Base-by-base conservation (phyloP, 2,888 invertebrate species). In the Margaritifera margaritifera region DNA sequence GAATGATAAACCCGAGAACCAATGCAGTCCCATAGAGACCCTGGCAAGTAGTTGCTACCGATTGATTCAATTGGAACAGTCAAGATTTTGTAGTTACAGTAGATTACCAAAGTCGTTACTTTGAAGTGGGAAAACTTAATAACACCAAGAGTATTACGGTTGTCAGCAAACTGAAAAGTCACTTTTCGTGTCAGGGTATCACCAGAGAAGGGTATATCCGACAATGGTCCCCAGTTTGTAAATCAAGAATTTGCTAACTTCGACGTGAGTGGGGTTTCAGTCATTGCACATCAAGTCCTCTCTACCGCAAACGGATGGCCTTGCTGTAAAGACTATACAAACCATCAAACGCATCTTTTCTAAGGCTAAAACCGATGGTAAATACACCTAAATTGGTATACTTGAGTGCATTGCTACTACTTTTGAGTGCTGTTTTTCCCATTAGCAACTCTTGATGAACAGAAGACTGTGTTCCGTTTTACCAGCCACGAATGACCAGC, bases 181-280 rank as follows among this genome's bases (percentile, higher is more conserved):
- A 61, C 52, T 76, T 79, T 63, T 66, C 76, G 11, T 25, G 75
- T 20, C 66, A 72, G 59, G 79, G 78, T 27, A 72, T 79, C 6
- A 66, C 69, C 19, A n/a, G 56, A 69, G 18, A 68, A 59, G 54
- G 31, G 75, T 4, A 27, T 71, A 0, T 62, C 60, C 2, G 79
- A 79, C 55, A 74, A 77, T 61, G 77, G 67, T 6, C 57, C 68
- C 0, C 77, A 79, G 31, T 75, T 64, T 63, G 27, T 68, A 1
- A 62, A 64, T 19, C 61, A 64, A 20, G 57, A 64, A 54, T 79
- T 76, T 58, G 6, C 18, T 15, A 51, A 71, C 5, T 79, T 79
- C 64, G 65, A 68, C 56, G 51, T 22, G 68, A 72, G n/a, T 74
- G 74, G 69, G 63, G 62, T 20, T 75, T 78, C 54, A n/a, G 20